Conservation (phyloP, 1,140 invertebrate species). For the Rhopalosiphum maidis region DNA sequence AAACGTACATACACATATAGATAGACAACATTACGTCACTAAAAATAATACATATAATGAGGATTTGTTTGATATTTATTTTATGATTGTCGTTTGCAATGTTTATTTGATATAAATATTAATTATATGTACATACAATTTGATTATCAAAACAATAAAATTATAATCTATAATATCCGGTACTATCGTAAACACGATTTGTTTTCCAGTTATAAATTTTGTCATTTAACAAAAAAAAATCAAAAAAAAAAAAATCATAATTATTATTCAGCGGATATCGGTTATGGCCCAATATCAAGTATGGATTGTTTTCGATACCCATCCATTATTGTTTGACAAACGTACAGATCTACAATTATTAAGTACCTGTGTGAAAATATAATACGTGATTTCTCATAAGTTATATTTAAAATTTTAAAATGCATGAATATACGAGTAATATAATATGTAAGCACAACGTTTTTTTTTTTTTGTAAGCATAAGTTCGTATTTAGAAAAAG, state of each 20-base stretch:
- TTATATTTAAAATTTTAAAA: too few relatives aligned
- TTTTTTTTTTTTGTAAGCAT: too few relatives aligned
- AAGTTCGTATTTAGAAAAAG: too few relatives aligned
- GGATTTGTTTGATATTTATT: not conserved
- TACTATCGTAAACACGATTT: not conserved
- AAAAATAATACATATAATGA: not conserved
- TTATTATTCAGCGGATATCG: not conserved
- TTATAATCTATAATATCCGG: not conserved
- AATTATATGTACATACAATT: not conserved
- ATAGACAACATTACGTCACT: not conserved
- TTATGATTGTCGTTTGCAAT: not conserved
- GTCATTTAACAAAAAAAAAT: not conserved
- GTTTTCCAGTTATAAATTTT: not conserved
- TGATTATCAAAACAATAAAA: not conserved
- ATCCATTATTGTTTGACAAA: not conserved
- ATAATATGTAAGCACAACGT: too few relatives aligned
- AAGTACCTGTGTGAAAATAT: too few relatives aligned
- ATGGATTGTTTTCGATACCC: not conserved
- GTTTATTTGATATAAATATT: not conserved
- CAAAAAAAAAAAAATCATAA: not conserved
- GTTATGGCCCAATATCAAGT: not conserved
- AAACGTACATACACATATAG: not conserved
- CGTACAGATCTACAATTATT: not conserved
- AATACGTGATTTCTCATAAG: too few relatives aligned
- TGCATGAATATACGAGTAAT: too few relatives aligned